Evolutionary conservation across 2,113 vertebrate genomes (phyloP).

Genomic region (Hiodon tergisus): DNA sequence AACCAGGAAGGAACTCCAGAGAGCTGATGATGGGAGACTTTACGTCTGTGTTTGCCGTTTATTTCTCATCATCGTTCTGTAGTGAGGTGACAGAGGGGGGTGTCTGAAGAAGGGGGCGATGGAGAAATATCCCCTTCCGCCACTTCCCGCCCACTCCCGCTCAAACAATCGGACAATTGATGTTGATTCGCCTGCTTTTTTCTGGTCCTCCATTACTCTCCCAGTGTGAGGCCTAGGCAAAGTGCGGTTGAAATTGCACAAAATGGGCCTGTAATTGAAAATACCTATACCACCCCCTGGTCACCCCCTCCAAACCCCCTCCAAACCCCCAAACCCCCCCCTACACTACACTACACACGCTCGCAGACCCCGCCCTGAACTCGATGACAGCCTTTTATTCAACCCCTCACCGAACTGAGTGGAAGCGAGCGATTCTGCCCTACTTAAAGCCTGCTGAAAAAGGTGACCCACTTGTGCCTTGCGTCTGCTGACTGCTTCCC

Average conservation of each 20-base stretch:
- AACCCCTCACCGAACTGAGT: conserved; percentile 58
- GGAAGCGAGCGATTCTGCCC: conserved; percentile 57
- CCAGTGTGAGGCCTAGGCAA: conserved; percentile 53
- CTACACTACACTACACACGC: conserved; percentile 20
- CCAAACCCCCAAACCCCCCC: conserved; percentile 36
- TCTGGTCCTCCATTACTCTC: conserved; percentile 60
- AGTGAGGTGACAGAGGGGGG: conserved; percentile 55
- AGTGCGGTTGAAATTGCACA: conserved; percentile 65
- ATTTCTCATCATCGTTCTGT: conserved; percentile 20
- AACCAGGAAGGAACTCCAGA: neutral
- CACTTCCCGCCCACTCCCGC: conserved; percentile 41
- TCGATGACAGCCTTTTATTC: conserved; percentile 32
- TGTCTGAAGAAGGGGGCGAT: conserved; percentile 41
- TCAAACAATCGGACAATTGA: conserved; percentile 47
- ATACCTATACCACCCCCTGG: conserved; percentile 55
- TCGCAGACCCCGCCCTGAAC: conserved; percentile 29
- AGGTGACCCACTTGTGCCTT: conserved; percentile 47
- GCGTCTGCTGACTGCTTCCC: conserved; percentile 36
- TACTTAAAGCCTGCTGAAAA: conserved; percentile 56
- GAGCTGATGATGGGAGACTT: neutral
- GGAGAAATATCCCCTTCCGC: conserved; percentile 32
- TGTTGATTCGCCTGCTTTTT: conserved; percentile 47
- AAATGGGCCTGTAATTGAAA: conserved; percentile 66
- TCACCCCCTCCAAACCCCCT: conserved; percentile 33
- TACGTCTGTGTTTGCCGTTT: neutral